phyloP scores from a whole-genome alignment of 2,888 invertebrate genomes.

The Drosophila melanocephala region DNA sequence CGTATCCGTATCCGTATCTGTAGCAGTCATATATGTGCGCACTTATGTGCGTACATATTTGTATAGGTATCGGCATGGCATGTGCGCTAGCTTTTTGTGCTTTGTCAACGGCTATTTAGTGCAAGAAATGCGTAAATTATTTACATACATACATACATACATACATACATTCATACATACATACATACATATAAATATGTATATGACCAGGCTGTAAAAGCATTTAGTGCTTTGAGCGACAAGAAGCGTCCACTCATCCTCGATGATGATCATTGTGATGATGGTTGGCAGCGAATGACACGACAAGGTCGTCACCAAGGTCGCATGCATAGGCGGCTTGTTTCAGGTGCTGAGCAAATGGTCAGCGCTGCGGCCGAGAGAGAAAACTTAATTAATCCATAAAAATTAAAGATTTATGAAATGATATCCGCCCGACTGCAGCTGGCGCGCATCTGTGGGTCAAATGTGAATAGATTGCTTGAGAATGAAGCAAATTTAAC shows the following conservation, averaged over 20 bases:
- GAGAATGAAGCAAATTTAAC: constrained; percentile 44
- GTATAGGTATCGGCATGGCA: constrained; percentile 28
- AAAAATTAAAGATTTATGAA: constrained; percentile 76
- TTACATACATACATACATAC: constrained; percentile 34
- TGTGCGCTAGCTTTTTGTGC: constrained; percentile 39
- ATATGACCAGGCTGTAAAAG: constrained; percentile 31
- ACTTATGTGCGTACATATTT: constrained; percentile 8
- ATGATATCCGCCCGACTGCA: constrained; percentile 46
- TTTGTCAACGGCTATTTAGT: constrained; percentile 74
- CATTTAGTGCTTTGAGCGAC: constrained; percentile 44
- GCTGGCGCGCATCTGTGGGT: constrained; percentile 12
- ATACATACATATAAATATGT: background rate
- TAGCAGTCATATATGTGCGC: background rate
- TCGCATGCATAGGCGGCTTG: constrained; percentile 36
- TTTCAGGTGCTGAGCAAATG: constrained; percentile 12
- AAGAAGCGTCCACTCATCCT: constrained; percentile 33
- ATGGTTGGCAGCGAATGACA: constrained; percentile 25
- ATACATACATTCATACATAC: too few relatives aligned
- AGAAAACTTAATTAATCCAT: constrained; percentile 65
- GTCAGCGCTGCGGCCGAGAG: background rate
- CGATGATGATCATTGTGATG: constrained; percentile 22
- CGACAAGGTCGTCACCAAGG: constrained; percentile 71
- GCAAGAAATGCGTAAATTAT: constrained; percentile 74
- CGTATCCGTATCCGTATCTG: constrained; percentile 1
- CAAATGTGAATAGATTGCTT: constrained; percentile 10